These are phyloP conservation scores for Syngnathus acus DNA, from an alignment of 2,797 vertebrate genomes.

Conservation along the genomic window DNA sequence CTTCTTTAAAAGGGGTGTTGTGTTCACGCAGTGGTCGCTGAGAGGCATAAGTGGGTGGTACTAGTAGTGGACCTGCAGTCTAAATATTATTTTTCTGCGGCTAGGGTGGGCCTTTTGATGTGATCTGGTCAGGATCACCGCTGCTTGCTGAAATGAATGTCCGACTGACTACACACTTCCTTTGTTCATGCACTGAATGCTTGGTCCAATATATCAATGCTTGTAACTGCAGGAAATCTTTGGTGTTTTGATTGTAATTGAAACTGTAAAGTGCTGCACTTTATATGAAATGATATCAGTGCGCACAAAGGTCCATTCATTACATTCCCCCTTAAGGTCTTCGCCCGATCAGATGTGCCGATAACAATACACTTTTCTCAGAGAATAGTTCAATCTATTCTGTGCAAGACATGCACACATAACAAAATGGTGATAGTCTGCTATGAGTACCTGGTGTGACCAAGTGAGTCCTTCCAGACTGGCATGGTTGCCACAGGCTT, in stretches of 20 bases:
- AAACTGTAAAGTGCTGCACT: not conserved
- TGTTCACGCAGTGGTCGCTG: conserved; percentile 29
- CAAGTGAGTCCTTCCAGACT: conserved; percentile 92
- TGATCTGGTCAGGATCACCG: conserved; percentile 48
- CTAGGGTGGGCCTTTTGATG: conserved; percentile 58
- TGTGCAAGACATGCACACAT: not conserved
- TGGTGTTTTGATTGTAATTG: conserved; percentile 11
- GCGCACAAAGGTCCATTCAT: not conserved
- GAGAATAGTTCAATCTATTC: not conserved
- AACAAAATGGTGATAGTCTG: not conserved
- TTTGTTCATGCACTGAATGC: conserved; percentile 13
- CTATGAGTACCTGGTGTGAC: conserved; percentile 82
- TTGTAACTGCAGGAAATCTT: conserved; percentile 2
- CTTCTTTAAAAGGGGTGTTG: conserved; percentile 39
- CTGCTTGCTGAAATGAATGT: conserved; percentile 22
- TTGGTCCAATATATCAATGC: conserved; percentile 11
- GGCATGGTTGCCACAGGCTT: conserved; percentile 97
- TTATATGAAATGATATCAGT: not conserved
- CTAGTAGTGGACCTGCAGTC: conserved; percentile 46
- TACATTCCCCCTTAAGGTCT: not conserved
- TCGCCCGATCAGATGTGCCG: not conserved
- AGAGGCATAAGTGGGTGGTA: conserved; percentile 47
- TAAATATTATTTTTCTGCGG: conserved; percentile 70
- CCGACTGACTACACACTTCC: conserved; percentile 31
- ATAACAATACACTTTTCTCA: not conserved